phyloP scores from a whole-genome alignment of 2,797 vertebrate species.

The Streptopelia turtur region DNA sequence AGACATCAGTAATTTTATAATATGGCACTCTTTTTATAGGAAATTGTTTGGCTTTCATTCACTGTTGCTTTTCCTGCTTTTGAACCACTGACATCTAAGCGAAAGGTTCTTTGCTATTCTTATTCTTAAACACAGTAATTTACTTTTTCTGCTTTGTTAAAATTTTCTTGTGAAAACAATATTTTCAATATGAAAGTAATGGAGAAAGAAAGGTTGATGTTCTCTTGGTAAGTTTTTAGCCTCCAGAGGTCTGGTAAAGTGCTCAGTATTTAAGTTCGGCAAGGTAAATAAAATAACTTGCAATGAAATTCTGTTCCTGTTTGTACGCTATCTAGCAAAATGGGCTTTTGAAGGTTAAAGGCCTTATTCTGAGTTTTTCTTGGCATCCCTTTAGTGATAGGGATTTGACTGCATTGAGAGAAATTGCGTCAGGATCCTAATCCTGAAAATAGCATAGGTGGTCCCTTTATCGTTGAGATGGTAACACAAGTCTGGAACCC shows the following conservation, averaged over 20 bases:
- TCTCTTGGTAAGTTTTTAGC: not conserved
- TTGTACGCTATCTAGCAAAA: not conserved
- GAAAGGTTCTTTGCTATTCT: not conserved
- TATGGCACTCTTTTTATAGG: not conserved
- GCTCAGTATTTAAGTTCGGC: not conserved
- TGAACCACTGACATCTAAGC: not conserved
- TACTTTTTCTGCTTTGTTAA: not conserved
- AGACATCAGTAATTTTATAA: not conserved
- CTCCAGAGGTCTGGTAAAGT: not conserved
- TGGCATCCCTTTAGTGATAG: not conserved
- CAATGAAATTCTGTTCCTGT: not conserved
- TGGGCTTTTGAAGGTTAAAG: not conserved
- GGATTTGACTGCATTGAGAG: not conserved
- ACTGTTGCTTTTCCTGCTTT: not conserved
- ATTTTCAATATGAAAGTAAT: not conserved
- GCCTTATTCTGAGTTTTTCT: not conserved
- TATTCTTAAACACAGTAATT: not conserved
- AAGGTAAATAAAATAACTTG: not conserved
- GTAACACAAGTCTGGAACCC: not conserved
- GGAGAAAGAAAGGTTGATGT: not conserved
- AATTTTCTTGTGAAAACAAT: not conserved
- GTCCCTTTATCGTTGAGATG: not conserved
- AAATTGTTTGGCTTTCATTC: not conserved
- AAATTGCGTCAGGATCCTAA: not conserved
- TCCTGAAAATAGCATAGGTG: not conserved